Base-by-base conservation (phyloP, 2,797 vertebrate species). In the Catharus ustulatus region DNA sequence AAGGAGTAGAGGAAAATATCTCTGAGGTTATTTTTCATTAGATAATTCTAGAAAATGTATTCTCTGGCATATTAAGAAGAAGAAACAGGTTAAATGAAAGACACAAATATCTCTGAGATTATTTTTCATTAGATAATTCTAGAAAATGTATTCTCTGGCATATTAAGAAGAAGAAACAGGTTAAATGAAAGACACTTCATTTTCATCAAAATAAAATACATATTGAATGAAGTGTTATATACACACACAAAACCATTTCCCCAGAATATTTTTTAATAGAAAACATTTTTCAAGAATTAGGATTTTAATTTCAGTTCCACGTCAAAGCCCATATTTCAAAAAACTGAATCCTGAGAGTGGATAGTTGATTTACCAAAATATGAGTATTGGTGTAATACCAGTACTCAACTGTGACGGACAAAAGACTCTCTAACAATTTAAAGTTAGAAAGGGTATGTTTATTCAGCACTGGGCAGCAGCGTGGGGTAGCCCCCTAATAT, bases 201-300 rank as follows among this genome's bases (percentile, higher is more conserved):
- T 95, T 95, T 95, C 43, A 73, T 76, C 4, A 79, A 76, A 93
- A 91, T 61, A 92, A 91, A 91, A 69, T 68, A 66, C 43, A 63
- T 57, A 76, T 27, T 82, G 91, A 96, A 84, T 66, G 40, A 81
- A 69, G 26, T 52, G 32, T 84, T 91, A 88, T 63, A 86, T 42
- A 54, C 22, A 77, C 61, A 81, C 62, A 94, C 23, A 88, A 67
- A 91, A 69, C 59, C 1, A 2, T 81, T 93, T 91, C 19, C 51
- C 19, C 15, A 59, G 40, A 90, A 59, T 62, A 84, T 69, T 75
- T 18, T 40, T 30, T 79, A 90, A 91, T 27, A 52, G 76, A 69
- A 88, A 90, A 72, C 32, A 68, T 68, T 43, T 84, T 87, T 71
- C n/a, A 78, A 58, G 68, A 79, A 87, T 72, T 73, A 87, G 40